phyloP scores from a whole-genome alignment of 2,797 vertebrate genomes.

The Florisuga fusca region DNA sequence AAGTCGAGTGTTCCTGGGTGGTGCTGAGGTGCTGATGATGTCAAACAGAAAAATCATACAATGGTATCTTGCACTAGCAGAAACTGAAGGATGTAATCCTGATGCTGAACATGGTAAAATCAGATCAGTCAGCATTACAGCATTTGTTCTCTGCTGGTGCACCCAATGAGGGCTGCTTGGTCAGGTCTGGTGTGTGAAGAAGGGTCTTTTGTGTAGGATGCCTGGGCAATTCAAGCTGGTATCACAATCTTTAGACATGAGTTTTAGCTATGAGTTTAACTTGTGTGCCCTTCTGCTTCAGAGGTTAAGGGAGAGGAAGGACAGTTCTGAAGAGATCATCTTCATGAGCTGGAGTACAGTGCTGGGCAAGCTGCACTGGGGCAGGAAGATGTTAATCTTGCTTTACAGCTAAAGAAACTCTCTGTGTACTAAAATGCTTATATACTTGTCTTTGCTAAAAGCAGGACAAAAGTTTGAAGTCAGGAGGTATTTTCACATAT shows the following conservation, averaged over 20 bases:
- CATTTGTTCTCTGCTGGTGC: background rate
- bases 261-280: background rate
- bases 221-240: background rate
- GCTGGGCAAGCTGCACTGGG: background rate
- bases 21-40: background rate
- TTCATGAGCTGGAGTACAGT: background rate
- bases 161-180: background rate
- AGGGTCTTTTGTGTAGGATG: background rate
- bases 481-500: background rate
- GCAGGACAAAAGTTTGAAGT: background rate
- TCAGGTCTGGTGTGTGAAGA: background rate
- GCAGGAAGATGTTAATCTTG: background rate
- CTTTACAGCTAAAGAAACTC: background rate
- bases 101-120: background rate
- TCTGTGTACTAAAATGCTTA: background rate
- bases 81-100: background rate
- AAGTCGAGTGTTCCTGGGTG: background rate
- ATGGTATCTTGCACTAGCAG: background rate
- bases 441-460: background rate
- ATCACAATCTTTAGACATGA: background rate
- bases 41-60: background rate
- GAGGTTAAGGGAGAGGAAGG: background rate
- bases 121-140: fast-evolving
- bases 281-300: background rate
- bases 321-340: background rate